Evolutionary conservation across 2,888 invertebrate species (phyloP).

Genomic region (Drosophila tripunctata): DNA sequence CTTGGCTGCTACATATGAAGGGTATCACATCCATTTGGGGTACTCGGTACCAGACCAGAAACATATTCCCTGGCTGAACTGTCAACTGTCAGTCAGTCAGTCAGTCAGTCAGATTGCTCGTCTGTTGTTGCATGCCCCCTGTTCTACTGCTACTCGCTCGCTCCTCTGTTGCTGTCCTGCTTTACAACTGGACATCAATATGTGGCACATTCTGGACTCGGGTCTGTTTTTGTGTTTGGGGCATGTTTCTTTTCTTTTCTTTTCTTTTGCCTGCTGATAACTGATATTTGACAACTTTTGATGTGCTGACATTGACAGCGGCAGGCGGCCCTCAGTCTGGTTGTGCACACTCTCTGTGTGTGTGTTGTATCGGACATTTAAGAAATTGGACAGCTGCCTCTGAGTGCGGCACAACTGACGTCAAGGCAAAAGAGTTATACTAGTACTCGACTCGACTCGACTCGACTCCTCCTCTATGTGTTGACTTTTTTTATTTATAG

Average conservation of each 20-base stretch:
- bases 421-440: constrained; percentile 54
- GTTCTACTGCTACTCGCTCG: too few relatives aligned
- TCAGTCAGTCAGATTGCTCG: constrained; percentile 40
- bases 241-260: constrained; percentile 71
- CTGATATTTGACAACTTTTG: constrained; percentile 80
- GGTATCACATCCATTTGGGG: constrained; percentile 23
- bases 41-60: constrained; percentile 17
- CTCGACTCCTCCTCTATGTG: too few relatives aligned
- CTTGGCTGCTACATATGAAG: constrained; percentile 62
- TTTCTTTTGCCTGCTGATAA: constrained; percentile 74
- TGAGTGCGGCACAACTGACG: constrained; percentile 16
- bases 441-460: too few relatives aligned
- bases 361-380: constrained; percentile 57
- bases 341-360: constrained; percentile 34
- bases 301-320: constrained; percentile 77
- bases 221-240: constrained; percentile 48
- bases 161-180: too few relatives aligned
- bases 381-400: constrained; percentile 74
- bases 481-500: constrained; percentile 54
- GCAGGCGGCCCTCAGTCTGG: constrained; percentile 64
- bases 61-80: constrained; percentile 66
- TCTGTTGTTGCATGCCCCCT: constrained; percentile 27
- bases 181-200: constrained; percentile 71
- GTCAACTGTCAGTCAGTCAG: constrained; percentile 79
- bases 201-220: constrained; percentile 34